Base-by-base conservation (phyloP, 2,113 vertebrate species). In the Trochalopteron elliotii region DNA sequence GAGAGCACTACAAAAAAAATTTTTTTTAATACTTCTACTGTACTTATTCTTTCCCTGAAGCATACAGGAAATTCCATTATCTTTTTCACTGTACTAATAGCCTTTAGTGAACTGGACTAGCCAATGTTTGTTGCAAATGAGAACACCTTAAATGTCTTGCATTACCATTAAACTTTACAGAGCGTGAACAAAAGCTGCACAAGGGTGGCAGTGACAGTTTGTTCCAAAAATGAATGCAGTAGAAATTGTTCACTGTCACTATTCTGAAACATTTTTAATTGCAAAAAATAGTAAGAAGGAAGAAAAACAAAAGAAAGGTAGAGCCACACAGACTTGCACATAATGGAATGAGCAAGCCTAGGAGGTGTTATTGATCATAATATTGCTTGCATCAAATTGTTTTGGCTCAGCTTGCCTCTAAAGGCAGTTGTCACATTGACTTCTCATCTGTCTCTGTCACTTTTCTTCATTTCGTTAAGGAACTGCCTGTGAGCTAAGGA, bases 341-440 rank as follows among this genome's bases (percentile, higher is more conserved):
- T 74, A 92, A 80, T 92, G 76, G 39, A 93, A 93, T 92, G 63
- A 64, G 56, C 74, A 92, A 79, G 45, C 49, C 77, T 89, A 15
- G 61, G n/a, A 94, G 87, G 60, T 84, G 49, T 87, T 95, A 93
- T 97, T 96, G 64, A 91, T 95, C 50, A 87, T 77, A 82, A 91
- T 79, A 85, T 68, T 87, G 53, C 40, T 56, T 76, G 15, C 93
- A 94, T 77, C n/a, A 72, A 93, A 69, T 91, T 77, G 40, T 67
- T 85, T 95, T 79, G 35, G 31, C 61, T 87, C 49, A 83, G 60
- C 56, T 65, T 59, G 50, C 80, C 52, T 87, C 72, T 33, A 49
- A 93, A 93, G 86, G 19, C 12, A 85, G 33, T 96, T 70, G 83
- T 96, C 81, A 75, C 53, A 75, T 21, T 56, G 77, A 79, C 4